phyloP scores from a whole-genome alignment of 2,113 vertebrate species.

The Gymnocephalus cernua region DNA sequence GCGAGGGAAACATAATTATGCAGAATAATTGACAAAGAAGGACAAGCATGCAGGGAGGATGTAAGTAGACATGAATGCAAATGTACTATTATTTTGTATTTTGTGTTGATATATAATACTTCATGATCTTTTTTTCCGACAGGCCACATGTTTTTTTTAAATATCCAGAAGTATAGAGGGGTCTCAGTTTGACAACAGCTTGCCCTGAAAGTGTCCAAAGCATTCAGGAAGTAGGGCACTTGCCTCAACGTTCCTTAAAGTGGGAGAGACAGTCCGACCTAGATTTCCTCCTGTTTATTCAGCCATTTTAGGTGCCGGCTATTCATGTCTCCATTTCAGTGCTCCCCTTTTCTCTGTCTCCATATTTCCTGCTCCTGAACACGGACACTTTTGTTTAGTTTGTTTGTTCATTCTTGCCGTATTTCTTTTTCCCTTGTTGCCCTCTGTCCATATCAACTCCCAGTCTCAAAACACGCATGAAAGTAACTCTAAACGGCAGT shows the following conservation, averaged over 20 bases:
- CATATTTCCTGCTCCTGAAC: not conserved
- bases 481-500: slow-evolving; percentile 37
- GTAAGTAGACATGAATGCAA: slow-evolving; percentile 33
- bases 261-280: slow-evolving; percentile 74
- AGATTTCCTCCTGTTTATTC: slow-evolving; percentile 73
- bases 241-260: slow-evolving; percentile 70
- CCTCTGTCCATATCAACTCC: slow-evolving; percentile 17
- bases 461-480: slow-evolving; percentile 32
- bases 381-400: not conserved
- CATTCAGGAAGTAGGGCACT: slow-evolving; percentile 75
- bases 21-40: slow-evolving; percentile 67
- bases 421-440: not conserved
- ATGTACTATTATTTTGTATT: slow-evolving; percentile 10
- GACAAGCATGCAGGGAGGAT: slow-evolving; percentile 30
- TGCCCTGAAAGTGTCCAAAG: slow-evolving; percentile 78
- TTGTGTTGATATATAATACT: slow-evolving; percentile 39
- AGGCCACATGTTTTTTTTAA: not conserved
- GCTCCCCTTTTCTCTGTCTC: not conserved
- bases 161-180: slow-evolving; percentile 23
- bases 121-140: slow-evolving; percentile 11
- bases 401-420: slow-evolving; percentile 8
- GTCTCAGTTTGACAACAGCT: slow-evolving; percentile 57
- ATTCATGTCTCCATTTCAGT: slow-evolving; percentile 71
- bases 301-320: slow-evolving; percentile 74
- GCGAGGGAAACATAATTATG: slow-evolving; percentile 66